Evolutionary conservation across 2,888 invertebrate species (phyloP), one percentile per base, ranked within the genome.

Genomic region (Leptopilina drosophilae): DNA sequence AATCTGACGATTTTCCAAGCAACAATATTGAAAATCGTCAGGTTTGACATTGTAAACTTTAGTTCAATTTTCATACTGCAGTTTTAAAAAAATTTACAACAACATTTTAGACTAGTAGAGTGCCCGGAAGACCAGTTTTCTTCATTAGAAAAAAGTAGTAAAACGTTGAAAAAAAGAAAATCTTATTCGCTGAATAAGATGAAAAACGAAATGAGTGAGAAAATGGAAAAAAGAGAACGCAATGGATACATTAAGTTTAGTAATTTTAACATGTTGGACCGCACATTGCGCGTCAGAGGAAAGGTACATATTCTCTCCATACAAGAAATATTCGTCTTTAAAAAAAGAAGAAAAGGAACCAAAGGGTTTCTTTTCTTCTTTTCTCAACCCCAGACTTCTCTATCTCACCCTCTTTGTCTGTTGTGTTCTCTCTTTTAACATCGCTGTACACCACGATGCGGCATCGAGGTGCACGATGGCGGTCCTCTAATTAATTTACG

Each of bases 401-500:
- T 69, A 77, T 46, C 73, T 64, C 78, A 20, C 56, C 56, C 64
- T 79, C 78, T 82, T 80, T 80, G 82, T 80, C 75, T 69, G 78
- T 73, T 76, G 79, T 82, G 69, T 64, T 49, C 64, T 76, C 66
- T 59, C 79, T 79, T 79, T 79, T 77, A 76, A 77, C 78, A 78
- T 73, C 78, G 75, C 59, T 75, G 64, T 64, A 64, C 78, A 64
- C 64, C 64, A 49, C 73, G 53, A 62, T 59, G 69, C 75, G 76
- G 76, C 79, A 53, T 64, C 77, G 79, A 77, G 77, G 77, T 76
- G 79, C 79, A 65, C 75, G 80, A 80, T 81, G 80, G 77, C 80
- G 81, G 82, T 82, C 81, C 80, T 81, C 82, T 83, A 80, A 83
- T 83, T 83, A 83, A 83, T 83, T 83, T 81, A 83, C 80, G 83